phyloP scores from a whole-genome alignment of 2,888 invertebrate genomes.

The Psylliodes chrysocephalus region DNA sequence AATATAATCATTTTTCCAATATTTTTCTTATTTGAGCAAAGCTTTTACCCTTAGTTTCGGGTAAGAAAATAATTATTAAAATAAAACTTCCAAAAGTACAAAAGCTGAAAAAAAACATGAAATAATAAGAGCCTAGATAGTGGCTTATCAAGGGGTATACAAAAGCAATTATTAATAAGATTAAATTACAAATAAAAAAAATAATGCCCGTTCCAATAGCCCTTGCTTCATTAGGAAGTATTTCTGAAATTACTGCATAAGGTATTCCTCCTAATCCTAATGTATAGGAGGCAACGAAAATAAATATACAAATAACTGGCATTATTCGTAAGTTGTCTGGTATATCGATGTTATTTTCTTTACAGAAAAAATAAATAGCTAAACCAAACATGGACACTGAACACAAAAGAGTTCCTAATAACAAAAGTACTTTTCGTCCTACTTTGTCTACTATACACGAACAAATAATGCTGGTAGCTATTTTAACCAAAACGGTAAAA shows the following conservation, averaged over 20 bases:
- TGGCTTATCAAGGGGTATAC: neutral
- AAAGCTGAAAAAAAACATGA: constrained; percentile 67
- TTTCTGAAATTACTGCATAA: constrained; percentile 59
- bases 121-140: neutral
- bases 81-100: constrained; percentile 18
- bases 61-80: constrained; percentile 31
- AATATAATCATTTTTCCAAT: too few relatives aligned
- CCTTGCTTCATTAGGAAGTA: constrained; percentile 41
- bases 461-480: neutral
- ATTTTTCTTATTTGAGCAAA: constrained; percentile 11
- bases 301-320: neutral
- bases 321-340: neutral
- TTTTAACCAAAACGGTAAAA: neutral
- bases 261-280: neutral
- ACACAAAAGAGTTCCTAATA: constrained; percentile 20
- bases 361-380: neutral
- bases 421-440: constrained; percentile 2
- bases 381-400: constrained; percentile 49
- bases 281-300: neutral
- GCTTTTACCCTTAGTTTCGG: constrained; percentile 43
- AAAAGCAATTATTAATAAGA: neutral
- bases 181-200: neutral
- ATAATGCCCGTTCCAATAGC: neutral
- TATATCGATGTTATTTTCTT: neutral
- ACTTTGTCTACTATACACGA: neutral